Base-by-base conservation (phyloP, 2,797 vertebrate species). In the Antrozous pallidus region DNA sequence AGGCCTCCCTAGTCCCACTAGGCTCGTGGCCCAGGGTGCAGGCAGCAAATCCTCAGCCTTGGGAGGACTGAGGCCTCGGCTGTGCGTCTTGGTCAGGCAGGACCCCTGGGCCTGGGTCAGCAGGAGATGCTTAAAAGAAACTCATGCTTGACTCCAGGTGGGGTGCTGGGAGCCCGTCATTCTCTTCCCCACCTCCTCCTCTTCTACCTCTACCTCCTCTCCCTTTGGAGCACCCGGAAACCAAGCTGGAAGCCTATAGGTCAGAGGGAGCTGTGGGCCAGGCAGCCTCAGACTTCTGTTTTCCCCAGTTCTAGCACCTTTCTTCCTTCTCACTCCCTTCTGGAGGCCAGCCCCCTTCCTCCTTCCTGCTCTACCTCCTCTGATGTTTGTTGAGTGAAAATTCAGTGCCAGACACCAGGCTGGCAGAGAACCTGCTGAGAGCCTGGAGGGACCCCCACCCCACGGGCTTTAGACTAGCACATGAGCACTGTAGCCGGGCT, bases 41-140 rank as follows among this genome's bases (percentile, higher is more conserved):
- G 65, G 22, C 54, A 18, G 18, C 10, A 22, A 49, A 42, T 47
- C 20, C 81, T 78, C 11, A n/a, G 73, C 11, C 22, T 22, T 12
- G 38, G 45, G 13, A 4, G 8, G 10, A 5, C 47, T 4, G 4
- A 28, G 51, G 63, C 63, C 69, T 17, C 3, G 13, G 7, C 73
- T 8, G 24, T 24, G 28, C 36, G 3, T 14, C 33, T 26, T 2
- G 4, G 38, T 22, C 49, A 47, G n/a, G 88, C 58, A 56, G 84
- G 33, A 7, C 33, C 24, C 24, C 78, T 42, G 7, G 14, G 31
- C 31, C 33, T 65, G 31, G 63, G 24, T 13, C 38, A 20, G 26
- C 0, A 0, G 75, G 77, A 78, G 22, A 67, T 0, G 3, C 47
- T 7, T 9, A 40, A 36, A 14, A 26, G 24, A 3, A 16, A 38